Evolutionary conservation across 1,140 invertebrate genomes (phyloP).

Genomic region (Lamellibrachia luymesi): DNA sequence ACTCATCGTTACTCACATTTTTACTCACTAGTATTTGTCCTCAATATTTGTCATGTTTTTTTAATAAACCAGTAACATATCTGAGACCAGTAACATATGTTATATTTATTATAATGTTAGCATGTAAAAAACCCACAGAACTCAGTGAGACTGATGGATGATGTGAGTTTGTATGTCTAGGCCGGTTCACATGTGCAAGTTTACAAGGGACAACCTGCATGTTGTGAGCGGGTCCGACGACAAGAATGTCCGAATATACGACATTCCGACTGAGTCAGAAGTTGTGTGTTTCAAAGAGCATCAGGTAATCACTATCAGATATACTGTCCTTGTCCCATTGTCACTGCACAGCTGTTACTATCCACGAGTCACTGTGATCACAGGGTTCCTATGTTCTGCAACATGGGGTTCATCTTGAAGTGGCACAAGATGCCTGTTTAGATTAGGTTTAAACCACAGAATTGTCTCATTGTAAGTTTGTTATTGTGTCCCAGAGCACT

Average conservation of each 20-base stretch:
- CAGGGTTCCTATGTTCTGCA: neutral
- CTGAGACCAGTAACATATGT: neutral
- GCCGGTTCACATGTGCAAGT: constrained; percentile 79
- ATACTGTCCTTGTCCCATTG: neutral
- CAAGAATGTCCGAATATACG: constrained; percentile 84
- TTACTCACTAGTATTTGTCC: neutral
- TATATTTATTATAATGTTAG: neutral
- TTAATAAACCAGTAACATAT: neutral
- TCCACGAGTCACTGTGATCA: neutral
- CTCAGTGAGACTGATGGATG: neutral
- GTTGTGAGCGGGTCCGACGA: constrained; percentile 92
- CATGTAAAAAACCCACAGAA: neutral
- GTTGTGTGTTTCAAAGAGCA: constrained; percentile 65
- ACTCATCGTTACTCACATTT: neutral
- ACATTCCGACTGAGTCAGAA: constrained; percentile 79
- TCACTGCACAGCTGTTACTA: neutral
- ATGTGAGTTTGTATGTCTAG: constrained; percentile 54
- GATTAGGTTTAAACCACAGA: too few relatives aligned
- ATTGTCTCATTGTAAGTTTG: too few relatives aligned
- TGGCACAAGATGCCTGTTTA: neutral
- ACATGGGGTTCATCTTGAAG: neutral
- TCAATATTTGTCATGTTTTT: too few relatives aligned
- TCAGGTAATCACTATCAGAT: neutral
- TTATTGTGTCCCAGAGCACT: too few relatives aligned
- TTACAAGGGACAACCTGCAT: constrained; percentile 74